These are phyloP conservation scores for Poecilus cupreus DNA, from an alignment of 2,888 invertebrate species.

Conservation along the genomic window DNA sequence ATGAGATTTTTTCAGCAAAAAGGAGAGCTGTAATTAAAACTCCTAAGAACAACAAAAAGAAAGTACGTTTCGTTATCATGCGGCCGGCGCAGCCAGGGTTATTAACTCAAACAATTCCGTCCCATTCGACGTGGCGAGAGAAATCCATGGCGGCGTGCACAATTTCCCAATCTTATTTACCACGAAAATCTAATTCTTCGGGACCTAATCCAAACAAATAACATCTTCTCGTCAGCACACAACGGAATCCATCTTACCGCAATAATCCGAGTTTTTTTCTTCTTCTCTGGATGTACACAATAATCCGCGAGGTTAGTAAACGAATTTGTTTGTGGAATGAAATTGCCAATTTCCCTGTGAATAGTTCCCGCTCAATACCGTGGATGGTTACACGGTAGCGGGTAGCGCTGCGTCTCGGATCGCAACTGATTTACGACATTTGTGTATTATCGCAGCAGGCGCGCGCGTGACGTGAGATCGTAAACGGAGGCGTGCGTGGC, in stretches of 20 bases:
- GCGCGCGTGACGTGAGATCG: slow-evolving; percentile 36
- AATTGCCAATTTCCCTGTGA: slow-evolving; percentile 69
- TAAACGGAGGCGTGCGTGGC: slow-evolving; percentile 21
- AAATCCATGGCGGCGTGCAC: slow-evolving; percentile 39
- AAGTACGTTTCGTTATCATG: slow-evolving; percentile 46
- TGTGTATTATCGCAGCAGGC: slow-evolving; percentile 53
- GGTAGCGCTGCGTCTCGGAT: slow-evolving; percentile 1
- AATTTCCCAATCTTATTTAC: slow-evolving; percentile 48
- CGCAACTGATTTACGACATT: slow-evolving; percentile 53
- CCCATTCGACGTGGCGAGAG: neutral
- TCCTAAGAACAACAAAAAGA: slow-evolving; percentile 47
- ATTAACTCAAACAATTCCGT: slow-evolving; percentile 35
- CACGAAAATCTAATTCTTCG: slow-evolving; percentile 49
- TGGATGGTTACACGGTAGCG: slow-evolving; percentile 37
- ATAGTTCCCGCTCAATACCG: slow-evolving; percentile 60
- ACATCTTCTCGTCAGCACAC: slow-evolving; percentile 44
- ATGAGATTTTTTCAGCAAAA: slow-evolving; percentile 45
- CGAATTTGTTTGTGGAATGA: slow-evolving; percentile 69
- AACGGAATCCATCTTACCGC: slow-evolving; percentile 46
- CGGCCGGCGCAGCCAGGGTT: slow-evolving; percentile 23
- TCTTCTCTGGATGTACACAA: slow-evolving; percentile 64
- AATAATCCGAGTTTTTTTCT: slow-evolving; percentile 47
- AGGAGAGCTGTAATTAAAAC: slow-evolving; percentile 43
- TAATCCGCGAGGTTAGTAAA: slow-evolving; percentile 68
- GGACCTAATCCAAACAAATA: slow-evolving; percentile 52